phyloP scores from a whole-genome alignment of 2,113 vertebrate genomes.

The Procavia capensis region DNA sequence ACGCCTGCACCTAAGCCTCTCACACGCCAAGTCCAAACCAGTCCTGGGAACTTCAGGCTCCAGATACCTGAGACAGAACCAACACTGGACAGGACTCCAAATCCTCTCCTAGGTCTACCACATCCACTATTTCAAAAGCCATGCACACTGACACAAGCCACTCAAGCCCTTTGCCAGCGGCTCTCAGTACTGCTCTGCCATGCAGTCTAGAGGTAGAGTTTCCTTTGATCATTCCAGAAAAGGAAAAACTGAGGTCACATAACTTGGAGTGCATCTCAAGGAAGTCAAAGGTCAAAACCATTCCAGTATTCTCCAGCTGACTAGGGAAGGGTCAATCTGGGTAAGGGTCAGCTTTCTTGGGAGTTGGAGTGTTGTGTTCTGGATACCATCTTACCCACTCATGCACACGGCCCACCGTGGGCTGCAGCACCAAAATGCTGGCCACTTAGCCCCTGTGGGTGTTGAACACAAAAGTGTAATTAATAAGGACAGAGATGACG shows the following conservation, averaged over 20 bases:
- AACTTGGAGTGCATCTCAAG: not conserved
- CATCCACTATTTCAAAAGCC: not conserved
- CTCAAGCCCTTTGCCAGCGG: not conserved
- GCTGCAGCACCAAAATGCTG: no score
- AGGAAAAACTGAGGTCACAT: not conserved
- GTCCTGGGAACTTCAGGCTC: not conserved
- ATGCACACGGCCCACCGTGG: not conserved
- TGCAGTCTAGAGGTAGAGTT: not conserved
- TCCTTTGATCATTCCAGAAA: not conserved
- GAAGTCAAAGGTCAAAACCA: not conserved
- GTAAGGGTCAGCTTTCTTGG: not conserved
- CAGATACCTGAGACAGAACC: not conserved
- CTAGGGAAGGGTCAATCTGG: not conserved
- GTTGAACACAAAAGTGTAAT: not conserved
- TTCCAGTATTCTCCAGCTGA: not conserved
- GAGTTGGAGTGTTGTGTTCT: not conserved
- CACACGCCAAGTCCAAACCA: not conserved
- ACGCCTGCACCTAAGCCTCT: conserved; percentile 5
- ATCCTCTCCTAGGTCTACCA: not conserved
- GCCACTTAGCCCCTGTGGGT: no score
- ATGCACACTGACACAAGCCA: not conserved
- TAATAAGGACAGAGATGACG: not conserved
- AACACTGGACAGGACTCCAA: not conserved
- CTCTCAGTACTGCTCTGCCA: not conserved
- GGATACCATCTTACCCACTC: not conserved